Evolutionary conservation across 2,888 invertebrate species (phyloP).

Genomic region (Meiosimyza platycephala): DNA sequence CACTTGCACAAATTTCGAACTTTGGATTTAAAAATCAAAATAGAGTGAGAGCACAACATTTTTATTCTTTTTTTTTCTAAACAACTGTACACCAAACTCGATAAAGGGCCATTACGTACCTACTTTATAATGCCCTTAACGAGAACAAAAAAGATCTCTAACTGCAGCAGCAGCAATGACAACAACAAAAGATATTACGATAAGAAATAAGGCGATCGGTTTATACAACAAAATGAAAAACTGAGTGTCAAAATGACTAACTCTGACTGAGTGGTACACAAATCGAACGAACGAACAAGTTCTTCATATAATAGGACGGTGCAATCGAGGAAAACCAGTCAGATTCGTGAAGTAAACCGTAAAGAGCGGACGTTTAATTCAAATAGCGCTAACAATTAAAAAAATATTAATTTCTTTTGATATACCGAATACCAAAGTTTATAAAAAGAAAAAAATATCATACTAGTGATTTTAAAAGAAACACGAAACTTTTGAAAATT

Average conservation of each 20-base stretch:
- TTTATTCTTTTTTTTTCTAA: background rate
- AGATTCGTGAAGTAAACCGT: constrained; percentile 54
- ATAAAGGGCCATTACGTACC: background rate
- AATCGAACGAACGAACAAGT: constrained; percentile 31
- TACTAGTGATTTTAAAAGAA: constrained; percentile 46
- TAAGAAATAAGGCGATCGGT: constrained; percentile 1
- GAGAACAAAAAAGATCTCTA: background rate
- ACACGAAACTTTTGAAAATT: constrained; percentile 47
- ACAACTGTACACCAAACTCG: background rate
- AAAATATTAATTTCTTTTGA: constrained; percentile 46
- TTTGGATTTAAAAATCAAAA: constrained; percentile 46
- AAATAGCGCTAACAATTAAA: constrained; percentile 23
- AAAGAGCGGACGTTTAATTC: constrained; percentile 45
- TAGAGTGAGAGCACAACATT: constrained; percentile 29
- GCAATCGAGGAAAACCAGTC: constrained; percentile 54
- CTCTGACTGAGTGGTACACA: too few relatives aligned
- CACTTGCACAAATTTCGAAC: constrained; percentile 36
- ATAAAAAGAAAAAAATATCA: constrained; percentile 15
- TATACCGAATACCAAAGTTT: constrained; percentile 44
- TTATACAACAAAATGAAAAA: background rate
- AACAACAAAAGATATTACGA: constrained; percentile 22
- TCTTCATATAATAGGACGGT: constrained; percentile 56
- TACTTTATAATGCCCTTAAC: background rate
- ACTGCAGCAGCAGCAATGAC: background rate
- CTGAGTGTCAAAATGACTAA: background rate